Percentiles rank a stretch among this genome's conserved stretches.
Evolutionary conservation across 2,797 vertebrate species (phyloP).

Genomic region (Sebastes reedi): DNA sequence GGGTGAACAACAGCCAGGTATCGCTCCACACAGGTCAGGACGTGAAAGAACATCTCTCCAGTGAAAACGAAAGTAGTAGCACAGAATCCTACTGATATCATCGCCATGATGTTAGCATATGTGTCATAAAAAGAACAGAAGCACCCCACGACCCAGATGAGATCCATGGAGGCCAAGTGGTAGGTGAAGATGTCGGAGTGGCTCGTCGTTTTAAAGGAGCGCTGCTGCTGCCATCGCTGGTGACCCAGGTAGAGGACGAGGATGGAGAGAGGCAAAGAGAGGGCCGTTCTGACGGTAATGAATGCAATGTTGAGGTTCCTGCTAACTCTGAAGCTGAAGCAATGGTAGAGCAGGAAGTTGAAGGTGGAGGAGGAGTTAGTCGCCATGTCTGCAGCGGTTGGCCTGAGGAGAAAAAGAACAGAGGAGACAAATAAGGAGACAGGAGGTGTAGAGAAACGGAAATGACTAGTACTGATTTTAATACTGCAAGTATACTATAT

Average conservation of each 20-base stretch:
- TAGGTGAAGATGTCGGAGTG: conserved; percentile 18
- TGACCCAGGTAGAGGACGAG: background rate
- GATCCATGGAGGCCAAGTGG: background rate
- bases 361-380: background rate
- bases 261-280: background rate
- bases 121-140: accelerated
- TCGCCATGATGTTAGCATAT: accelerated
- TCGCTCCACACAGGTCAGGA: conserved; percentile 39
- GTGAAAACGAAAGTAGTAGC: accelerated
- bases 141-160: background rate
- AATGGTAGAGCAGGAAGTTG: accelerated
- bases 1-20: conserved; percentile 46
- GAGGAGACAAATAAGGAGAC: background rate
- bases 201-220: background rate
- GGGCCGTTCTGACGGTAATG: accelerated
- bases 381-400: background rate
- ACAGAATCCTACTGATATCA: accelerated
- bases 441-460: background rate
- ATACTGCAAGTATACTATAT: too few species aligned
- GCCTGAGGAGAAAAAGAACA: background rate
- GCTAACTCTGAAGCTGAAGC: accelerated
- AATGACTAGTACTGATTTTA: too few species aligned
- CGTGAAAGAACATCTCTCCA: background rate
- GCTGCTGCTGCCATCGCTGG: background rate
- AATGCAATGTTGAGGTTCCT: accelerated